Base-by-base conservation (phyloP, 2,888 invertebrate species). In the Mythimna loreyi region DNA sequence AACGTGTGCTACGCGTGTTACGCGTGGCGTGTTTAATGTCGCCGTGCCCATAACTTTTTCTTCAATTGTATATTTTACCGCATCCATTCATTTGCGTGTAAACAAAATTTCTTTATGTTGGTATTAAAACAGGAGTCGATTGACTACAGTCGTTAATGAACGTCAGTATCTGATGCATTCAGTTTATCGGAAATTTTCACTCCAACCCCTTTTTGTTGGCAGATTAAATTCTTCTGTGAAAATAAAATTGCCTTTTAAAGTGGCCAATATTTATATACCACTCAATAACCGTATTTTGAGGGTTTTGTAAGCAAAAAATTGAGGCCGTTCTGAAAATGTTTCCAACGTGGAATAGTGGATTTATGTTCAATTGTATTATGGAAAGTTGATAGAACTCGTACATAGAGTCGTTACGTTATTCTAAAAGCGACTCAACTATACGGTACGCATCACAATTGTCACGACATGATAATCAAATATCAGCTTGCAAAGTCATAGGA, bases 181-280 rank as follows among this genome's bases (percentile, higher is more conserved):
- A 52, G 49, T 56, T 47, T 72, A 58, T 49, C 36, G 55, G 52
- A 67, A 60, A 72, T 52, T 23, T 55, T 28, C 11, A 16, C n/a
- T 57, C 19, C 53, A 21, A 30, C 13, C 21, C 33, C 56, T n/a
- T 75, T 65, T 59, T 58, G 43, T 43, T n/a, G 55, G 9, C 19
- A 43, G 19, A 58, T 40, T 53, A 45, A 73, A 66, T 21, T 8
- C 2, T 57, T 36, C 19, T 23, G 47, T 57, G n/a, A 40, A 57
- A 73, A 78, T 78, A 55, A 66, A 78, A 60, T 47, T 40, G 52
- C n/a, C 9, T 50, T 75, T 75, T 52, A 23, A 60, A 52, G 52
- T 60, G 43, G 28, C 19, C 25, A 74, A 56, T 68, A 60, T 76
- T 61, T 47, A 55, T 55, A 40, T 19, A 50, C 11, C 40, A 40